phyloP scores from a whole-genome alignment of 2,797 vertebrate genomes.

The Ctenopoma multispine region DNA sequence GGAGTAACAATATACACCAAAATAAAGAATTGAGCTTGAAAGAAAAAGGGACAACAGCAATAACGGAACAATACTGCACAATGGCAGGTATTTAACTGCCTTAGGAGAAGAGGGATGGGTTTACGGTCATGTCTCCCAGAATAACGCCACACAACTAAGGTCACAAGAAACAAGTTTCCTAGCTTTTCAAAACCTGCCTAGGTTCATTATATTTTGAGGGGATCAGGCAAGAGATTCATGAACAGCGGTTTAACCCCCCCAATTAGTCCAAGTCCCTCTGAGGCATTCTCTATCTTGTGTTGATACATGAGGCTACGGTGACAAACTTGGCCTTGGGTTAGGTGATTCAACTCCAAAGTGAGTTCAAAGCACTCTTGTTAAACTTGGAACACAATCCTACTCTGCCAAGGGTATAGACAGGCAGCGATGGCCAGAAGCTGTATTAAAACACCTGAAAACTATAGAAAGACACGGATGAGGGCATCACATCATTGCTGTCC shows the following conservation, averaged over 20 bases:
- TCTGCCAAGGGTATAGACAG: conserved; percentile 70
- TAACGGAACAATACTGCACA: conserved; percentile 88
- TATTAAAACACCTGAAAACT: conserved; percentile 66
- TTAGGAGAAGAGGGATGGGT: conserved; percentile 85
- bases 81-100: conserved; percentile 88
- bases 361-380: conserved; percentile 88
- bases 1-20: conserved; percentile 89
- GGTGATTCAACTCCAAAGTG: conserved; percentile 82
- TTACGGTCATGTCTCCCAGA: conserved; percentile 82
- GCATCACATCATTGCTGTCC: conserved; percentile 58
- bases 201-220: conserved; percentile 86
- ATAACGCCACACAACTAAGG: conserved; percentile 79
- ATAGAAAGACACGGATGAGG: conserved; percentile 52
- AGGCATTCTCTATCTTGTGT: conserved; percentile 80
- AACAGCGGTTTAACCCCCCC: conserved; percentile 82
- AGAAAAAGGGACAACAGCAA: conserved; percentile 89
- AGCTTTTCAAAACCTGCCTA: conserved; percentile 79
- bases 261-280: conserved; percentile 88
- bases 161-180: conserved; percentile 83
- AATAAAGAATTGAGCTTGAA: conserved; percentile 89
- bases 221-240: conserved; percentile 83
- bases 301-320: conserved; percentile 84
- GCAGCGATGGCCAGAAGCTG: conserved; percentile 50
- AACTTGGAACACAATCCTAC: conserved; percentile 82
- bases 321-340: conserved; percentile 80